phyloP scores from a whole-genome alignment of 1,140 invertebrate species.

The Macrostomum lignano region DNA sequence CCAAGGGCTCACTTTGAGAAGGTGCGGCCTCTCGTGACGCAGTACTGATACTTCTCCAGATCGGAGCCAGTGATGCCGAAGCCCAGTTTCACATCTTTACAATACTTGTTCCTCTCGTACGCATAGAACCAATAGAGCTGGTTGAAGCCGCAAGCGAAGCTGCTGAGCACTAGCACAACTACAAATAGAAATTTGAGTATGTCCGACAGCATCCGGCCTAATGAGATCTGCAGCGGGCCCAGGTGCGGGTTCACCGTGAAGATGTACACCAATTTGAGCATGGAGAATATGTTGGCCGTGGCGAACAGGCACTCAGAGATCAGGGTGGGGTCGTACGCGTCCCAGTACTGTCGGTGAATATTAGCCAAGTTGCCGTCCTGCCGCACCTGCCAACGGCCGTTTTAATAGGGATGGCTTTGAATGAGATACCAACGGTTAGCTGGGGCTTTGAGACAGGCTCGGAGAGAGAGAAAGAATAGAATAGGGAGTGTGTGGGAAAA shows the following conservation, averaged over 20 bases:
- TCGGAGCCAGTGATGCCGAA: not conserved
- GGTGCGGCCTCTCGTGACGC: not conserved
- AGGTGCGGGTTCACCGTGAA: constrained; percentile 93
- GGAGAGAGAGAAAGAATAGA: no score
- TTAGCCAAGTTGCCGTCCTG: constrained; percentile 22
- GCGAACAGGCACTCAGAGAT: constrained; percentile 71
- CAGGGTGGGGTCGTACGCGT: constrained; percentile 68
- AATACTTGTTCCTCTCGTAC: constrained; percentile 59
- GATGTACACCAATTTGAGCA: constrained; percentile 84
- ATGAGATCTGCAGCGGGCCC: constrained; percentile 76
- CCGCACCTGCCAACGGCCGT: no score
- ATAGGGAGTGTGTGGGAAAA: no score
- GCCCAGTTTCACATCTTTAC: constrained; percentile 30
- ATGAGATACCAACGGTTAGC: no score
- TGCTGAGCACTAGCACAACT: constrained; percentile 74
- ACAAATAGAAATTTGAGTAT: constrained; percentile 83
- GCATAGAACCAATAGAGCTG: constrained; percentile 85
- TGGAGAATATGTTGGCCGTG: constrained; percentile 77
- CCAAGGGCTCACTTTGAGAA: constrained; percentile 1
- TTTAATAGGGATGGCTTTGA: no score
- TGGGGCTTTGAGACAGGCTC: no score
- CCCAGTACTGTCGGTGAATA: constrained; percentile 51
- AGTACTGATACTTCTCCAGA: constrained; percentile 3
- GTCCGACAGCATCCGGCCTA: constrained; percentile 85
- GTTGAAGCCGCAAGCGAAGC: constrained; percentile 76